Percentiles rank a stretch among this genome's conserved stretches.
phyloP scores from a whole-genome alignment of 2,797 vertebrate species.

The Poecilia gillii region DNA sequence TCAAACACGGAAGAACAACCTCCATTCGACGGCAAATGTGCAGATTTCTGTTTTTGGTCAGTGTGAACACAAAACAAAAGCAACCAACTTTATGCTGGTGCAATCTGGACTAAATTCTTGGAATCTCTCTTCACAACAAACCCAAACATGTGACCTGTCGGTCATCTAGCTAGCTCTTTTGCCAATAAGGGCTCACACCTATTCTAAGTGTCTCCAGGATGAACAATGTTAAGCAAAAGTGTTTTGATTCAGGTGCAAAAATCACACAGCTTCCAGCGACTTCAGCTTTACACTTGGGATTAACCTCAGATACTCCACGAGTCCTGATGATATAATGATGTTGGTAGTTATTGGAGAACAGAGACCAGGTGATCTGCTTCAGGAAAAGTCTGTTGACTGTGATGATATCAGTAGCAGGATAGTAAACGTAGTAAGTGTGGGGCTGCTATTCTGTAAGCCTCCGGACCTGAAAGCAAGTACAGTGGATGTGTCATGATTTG shows the following conservation, averaged over 20 bases:
- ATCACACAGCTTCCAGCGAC: background rate
- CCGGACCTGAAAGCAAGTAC: background rate
- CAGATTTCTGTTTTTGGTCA: background rate
- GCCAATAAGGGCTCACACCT: background rate
- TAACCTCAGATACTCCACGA: background rate
- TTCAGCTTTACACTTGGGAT: background rate
- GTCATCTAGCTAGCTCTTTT: background rate
- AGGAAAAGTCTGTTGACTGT: conserved; percentile 2
- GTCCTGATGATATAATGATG: background rate
- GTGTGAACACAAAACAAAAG: background rate
- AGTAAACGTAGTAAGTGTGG: background rate
- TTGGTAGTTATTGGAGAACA: conserved; percentile 1
- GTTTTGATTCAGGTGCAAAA: background rate
- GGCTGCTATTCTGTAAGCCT: background rate
- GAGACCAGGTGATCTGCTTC: background rate
- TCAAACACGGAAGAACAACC: background rate
- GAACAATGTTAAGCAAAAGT: background rate
- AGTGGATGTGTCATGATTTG: background rate
- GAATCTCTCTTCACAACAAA: background rate
- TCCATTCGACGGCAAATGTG: background rate
- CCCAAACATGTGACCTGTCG: background rate
- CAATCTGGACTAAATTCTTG: background rate
- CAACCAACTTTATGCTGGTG: background rate
- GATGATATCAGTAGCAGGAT: background rate
- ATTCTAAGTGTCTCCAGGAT: background rate